These are phyloP conservation scores for Morus bassanus DNA, from an alignment of 2,797 vertebrate species.

Conservation along the genomic window DNA sequence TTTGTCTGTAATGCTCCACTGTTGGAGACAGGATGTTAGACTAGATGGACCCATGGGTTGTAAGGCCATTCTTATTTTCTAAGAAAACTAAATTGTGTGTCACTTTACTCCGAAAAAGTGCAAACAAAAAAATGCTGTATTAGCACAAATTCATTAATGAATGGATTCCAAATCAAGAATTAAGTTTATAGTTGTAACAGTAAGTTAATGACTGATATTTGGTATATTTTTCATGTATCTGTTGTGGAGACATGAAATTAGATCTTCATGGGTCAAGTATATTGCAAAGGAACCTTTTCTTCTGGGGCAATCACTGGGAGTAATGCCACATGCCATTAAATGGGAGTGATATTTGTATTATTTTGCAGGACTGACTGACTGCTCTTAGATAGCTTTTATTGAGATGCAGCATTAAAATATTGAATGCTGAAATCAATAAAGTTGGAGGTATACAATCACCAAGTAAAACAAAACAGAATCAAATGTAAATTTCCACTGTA, in stretches of 20 bases:
- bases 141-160: not conserved
- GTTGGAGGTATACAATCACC: not conserved
- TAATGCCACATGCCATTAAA: not conserved
- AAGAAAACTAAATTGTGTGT: not conserved
- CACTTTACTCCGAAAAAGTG: not conserved
- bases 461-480: slow-evolving; percentile 30
- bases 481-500: not conserved
- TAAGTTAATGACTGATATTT: not conserved
- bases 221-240: not conserved
- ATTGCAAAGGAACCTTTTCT: not conserved
- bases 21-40: not conserved
- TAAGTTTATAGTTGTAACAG: not conserved
- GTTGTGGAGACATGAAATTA: not conserved
- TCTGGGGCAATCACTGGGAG: not conserved
- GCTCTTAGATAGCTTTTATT: not conserved
- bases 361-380: not conserved
- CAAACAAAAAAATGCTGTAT: not conserved
- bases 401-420: not conserved
- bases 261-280: not conserved
- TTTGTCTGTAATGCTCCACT: not conserved
- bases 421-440: not conserved
- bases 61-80: not conserved
- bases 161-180: not conserved
- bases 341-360: not conserved
- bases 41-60: not conserved